These are phyloP conservation scores for Paracentrotus lividus DNA, from an alignment of 53 echinoderm and acorn worm genomes.

Conservation along the genomic window DNA sequence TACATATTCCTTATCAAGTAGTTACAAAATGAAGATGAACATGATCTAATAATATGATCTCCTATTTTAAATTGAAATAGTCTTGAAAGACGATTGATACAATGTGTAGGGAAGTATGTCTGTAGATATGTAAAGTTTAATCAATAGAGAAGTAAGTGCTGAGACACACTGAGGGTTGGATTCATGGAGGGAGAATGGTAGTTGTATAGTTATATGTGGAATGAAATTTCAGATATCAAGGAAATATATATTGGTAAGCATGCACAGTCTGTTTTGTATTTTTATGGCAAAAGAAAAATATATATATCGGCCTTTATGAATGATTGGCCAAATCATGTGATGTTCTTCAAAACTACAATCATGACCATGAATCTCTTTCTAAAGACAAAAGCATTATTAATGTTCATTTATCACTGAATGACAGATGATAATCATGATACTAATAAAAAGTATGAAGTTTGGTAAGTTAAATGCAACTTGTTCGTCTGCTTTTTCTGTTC, in stretches of 20 bases:
- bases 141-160: background rate
- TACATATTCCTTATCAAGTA: background rate
- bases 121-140: conserved; percentile 57
- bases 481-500: background rate
- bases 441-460: conserved; percentile 49
- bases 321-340: conserved; percentile 16
- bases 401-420: conserved; percentile 40
- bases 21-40: background rate
- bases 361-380: conserved; percentile 32
- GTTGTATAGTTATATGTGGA: conserved; percentile 27
- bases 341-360: conserved; percentile 33
- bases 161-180: background rate
- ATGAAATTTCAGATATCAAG: conserved; percentile 26
- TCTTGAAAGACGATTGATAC: background rate
- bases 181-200: conserved; percentile 15
- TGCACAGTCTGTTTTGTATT: conserved; percentile 50
- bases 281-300: conserved; percentile 37
- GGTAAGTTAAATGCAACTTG: conserved; percentile 34
- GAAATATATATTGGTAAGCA: conserved; percentile 53
- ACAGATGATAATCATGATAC: conserved; percentile 35
- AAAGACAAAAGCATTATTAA: conserved; percentile 23
- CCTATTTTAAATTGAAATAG: conserved; percentile 10
- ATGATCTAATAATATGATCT: background rate
- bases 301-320: conserved; percentile 32
- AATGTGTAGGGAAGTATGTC: conserved; percentile 21